Evolutionary conservation across 1,140 invertebrate genomes (phyloP).

Genomic region (Ectropis grisescens): DNA sequence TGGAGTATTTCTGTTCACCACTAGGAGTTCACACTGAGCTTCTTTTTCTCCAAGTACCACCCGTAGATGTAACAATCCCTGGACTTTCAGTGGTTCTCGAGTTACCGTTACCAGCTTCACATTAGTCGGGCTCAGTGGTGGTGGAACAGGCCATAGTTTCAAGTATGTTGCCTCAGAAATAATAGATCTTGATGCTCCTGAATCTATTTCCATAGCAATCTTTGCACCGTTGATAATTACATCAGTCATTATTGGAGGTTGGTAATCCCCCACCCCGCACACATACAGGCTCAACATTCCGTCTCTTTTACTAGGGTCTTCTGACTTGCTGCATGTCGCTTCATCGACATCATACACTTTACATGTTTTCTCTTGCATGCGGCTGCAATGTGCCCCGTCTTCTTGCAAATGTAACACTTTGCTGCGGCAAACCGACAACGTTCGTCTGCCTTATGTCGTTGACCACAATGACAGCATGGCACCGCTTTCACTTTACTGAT

Average conservation of each 20-base stretch:
- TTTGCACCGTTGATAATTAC: constrained; percentile 6
- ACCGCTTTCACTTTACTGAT: constrained; percentile 14
- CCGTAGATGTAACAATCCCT: constrained; percentile 7
- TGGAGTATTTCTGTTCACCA: constrained; percentile 10
- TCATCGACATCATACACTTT: constrained; percentile 9
- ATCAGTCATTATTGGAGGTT: constrained; percentile 7
- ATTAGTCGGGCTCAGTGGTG: constrained; percentile 5
- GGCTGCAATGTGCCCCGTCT: constrained; percentile 13
- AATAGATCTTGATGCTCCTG: constrained; percentile 12
- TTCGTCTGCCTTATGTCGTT: constrained; percentile 9
- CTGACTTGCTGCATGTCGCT: neutral
- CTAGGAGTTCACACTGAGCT: constrained; percentile 11
- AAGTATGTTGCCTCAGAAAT: constrained; percentile 12
- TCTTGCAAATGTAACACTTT: constrained; percentile 17
- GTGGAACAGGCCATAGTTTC: constrained; percentile 6
- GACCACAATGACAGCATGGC: constrained; percentile 15
- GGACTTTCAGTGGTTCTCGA: constrained; percentile 8
- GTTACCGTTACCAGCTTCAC: constrained; percentile 16
- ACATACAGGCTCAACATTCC: constrained; percentile 13
- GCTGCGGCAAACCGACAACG: constrained; percentile 15
- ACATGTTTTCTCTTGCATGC: constrained; percentile 11
- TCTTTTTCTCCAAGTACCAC: constrained; percentile 7
- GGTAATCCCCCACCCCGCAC: constrained; percentile 6
- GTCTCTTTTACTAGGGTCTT: constrained; percentile 1
- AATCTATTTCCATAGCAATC: constrained; percentile 12